Conservation (phyloP, 2,888 invertebrate species). For the Eupithecia exiguata region DNA sequence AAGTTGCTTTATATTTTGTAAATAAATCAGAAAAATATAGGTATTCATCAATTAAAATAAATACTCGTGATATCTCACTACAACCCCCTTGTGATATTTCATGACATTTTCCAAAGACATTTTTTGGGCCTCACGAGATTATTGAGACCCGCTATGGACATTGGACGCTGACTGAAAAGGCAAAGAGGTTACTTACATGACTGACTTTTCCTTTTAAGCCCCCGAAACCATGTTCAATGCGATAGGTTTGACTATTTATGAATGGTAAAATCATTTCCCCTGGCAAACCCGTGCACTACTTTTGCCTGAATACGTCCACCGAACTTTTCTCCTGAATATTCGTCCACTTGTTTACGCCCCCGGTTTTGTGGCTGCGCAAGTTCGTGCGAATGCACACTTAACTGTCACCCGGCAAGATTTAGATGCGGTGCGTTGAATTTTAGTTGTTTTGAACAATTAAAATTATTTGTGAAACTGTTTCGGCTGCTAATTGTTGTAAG, state of each 20-base stretch:
- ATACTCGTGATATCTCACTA: too few species aligned
- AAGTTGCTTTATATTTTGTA: too few species aligned
- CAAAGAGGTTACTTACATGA: neutral
- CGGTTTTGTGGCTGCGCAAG: constrained; percentile 67
- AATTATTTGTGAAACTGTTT: constrained; percentile 36
- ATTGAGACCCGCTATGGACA: too few species aligned
- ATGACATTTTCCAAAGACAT: too few species aligned
- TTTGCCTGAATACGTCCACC: constrained; percentile 29
- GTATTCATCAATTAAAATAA: too few species aligned
- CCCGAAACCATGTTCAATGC: neutral
- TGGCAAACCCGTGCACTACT: neutral
- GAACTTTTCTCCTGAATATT: constrained; percentile 82
- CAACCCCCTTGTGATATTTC: too few species aligned
- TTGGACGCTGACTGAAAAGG: too few species aligned
- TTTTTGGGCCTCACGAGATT: too few species aligned
- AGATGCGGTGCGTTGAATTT: constrained; percentile 51
- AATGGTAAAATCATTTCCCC: neutral
- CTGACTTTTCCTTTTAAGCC: neutral
- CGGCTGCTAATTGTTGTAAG: constrained; percentile 27
- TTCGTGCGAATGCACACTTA: constrained; percentile 69
- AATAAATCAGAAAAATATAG: too few species aligned
- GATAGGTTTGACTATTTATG: neutral
- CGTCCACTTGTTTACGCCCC: constrained; percentile 74
- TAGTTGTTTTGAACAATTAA: constrained; percentile 43
- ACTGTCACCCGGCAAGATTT: constrained; percentile 71